These are phyloP conservation scores for Pseudocheirus occidentalis DNA, from an alignment of 2,797 vertebrate genomes.

Conservation along the genomic window DNA sequence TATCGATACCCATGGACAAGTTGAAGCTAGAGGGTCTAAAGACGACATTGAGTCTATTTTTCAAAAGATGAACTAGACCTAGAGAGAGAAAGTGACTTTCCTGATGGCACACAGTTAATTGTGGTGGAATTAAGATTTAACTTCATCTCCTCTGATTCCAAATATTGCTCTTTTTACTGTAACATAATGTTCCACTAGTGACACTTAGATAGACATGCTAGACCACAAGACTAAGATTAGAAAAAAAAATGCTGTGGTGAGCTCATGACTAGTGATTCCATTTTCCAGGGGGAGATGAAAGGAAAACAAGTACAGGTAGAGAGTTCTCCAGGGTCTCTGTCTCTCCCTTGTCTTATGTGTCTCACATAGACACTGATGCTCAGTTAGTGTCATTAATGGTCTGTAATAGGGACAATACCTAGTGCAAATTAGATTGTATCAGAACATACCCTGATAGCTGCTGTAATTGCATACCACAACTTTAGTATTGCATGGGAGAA, in stretches of 20 bases:
- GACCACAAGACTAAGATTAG: not conserved
- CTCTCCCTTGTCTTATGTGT: not conserved
- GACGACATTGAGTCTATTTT: not conserved
- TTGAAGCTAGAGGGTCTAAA: not conserved
- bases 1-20: not conserved
- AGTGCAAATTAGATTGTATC: not conserved
- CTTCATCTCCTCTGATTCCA: not conserved
- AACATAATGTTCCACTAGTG: not conserved
- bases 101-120: not conserved
- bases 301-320: not conserved
- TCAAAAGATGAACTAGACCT: not conserved
- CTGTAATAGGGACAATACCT: not conserved
- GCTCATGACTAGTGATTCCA: fast-evolving
- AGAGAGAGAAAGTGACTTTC: not conserved
- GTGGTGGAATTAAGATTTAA: not conserved
- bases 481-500: not conserved
- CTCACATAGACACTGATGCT: not conserved
- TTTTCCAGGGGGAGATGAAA: not conserved
- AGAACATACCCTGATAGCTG: not conserved
- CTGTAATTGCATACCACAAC: not conserved
- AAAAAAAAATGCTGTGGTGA: not conserved
- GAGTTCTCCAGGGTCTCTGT: not conserved
- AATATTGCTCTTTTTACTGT: not conserved
- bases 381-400: not conserved
- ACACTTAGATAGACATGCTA: not conserved